Percentiles rank a stretch among this genome's conserved stretches.
These are phyloP conservation scores for Lepidochitona cinerea DNA, from an alignment of 2,888 invertebrate genomes.

Conservation along the genomic window DNA sequence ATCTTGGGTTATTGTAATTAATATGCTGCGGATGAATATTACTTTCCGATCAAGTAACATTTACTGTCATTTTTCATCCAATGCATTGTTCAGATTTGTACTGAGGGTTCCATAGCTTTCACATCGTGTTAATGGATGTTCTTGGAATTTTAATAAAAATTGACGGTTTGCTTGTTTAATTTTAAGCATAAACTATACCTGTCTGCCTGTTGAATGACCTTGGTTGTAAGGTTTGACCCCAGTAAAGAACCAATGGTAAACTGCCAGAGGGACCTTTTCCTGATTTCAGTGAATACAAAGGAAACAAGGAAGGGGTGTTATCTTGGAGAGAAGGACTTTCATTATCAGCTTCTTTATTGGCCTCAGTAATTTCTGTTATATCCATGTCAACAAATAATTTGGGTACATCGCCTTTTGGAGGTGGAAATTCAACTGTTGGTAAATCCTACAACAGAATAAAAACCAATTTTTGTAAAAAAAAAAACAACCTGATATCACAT, in stretches of 20 bases:
- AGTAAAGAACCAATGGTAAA: slow-evolving; percentile 61
- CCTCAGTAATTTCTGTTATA: slow-evolving; percentile 13
- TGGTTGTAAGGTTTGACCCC: slow-evolving; percentile 55
- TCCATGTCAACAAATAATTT: background rate
- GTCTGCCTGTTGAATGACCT: slow-evolving; percentile 49
- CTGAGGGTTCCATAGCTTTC: no score
- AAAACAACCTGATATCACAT: no score
- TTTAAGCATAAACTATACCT: slow-evolving; percentile 50
- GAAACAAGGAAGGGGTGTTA: slow-evolving; percentile 54
- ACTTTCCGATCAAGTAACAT: no score
- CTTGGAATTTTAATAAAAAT: no score
- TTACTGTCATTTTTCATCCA: no score
- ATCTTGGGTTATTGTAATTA: no score
- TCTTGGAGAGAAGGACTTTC: slow-evolving; percentile 37
- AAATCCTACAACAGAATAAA: slow-evolving; percentile 54
- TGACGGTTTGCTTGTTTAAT: no score
- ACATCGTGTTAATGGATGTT: no score
- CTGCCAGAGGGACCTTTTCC: slow-evolving; percentile 56
- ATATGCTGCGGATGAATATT: no score
- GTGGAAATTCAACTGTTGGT: slow-evolving; percentile 46
- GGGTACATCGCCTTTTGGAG: slow-evolving; percentile 53
- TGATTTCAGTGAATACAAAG: slow-evolving; percentile 57
- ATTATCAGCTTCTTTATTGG: slow-evolving; percentile 33
- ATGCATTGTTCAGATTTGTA: no score
- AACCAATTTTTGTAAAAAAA: no score